A percentile compares a stretch with the other conserved stretches of the same genome.
phyloP scores from a whole-genome alignment of 2,113 vertebrate genomes.

The Dryoscopus gambensis region DNA sequence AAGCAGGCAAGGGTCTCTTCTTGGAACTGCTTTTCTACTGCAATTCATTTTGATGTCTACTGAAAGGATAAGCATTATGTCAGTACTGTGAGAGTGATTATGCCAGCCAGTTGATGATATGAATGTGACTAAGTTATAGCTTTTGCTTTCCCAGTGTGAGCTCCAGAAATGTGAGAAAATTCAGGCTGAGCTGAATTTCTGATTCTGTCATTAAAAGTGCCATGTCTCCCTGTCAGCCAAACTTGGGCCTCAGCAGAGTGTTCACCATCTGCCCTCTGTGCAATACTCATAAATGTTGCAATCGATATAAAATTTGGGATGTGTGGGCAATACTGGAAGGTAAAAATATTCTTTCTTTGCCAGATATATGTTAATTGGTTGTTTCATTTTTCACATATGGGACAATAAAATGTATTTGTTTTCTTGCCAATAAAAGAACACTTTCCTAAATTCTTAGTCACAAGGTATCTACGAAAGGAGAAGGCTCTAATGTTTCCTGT shows the following conservation, averaged over 20 bases:
- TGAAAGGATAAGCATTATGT: background rate
- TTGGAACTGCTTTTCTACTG: background rate
- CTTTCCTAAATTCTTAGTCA: background rate
- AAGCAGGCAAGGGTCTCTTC: background rate
- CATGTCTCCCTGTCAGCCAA: background rate
- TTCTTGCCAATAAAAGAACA: constrained; percentile 16
- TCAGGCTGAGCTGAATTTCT: background rate
- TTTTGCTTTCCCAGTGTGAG: background rate
- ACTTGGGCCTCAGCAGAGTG: background rate
- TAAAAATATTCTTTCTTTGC: background rate
- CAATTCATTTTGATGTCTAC: background rate
- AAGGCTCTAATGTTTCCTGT: constrained; percentile 46
- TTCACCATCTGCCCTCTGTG: background rate
- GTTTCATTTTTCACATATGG: constrained; percentile 17
- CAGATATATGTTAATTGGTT: constrained; percentile 10
- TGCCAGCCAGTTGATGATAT: background rate
- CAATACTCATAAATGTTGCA: background rate
- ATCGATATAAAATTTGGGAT: constrained; percentile 3
- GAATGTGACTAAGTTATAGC: background rate
- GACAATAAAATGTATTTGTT: background rate
- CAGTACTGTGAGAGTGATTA: background rate
- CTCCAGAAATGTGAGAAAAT: background rate
- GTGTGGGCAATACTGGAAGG: constrained; percentile 22
- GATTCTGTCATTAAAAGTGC: background rate
- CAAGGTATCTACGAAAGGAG: background rate